Base-by-base conservation (phyloP, 2,113 vertebrate genomes). In the Sialia sialis region DNA sequence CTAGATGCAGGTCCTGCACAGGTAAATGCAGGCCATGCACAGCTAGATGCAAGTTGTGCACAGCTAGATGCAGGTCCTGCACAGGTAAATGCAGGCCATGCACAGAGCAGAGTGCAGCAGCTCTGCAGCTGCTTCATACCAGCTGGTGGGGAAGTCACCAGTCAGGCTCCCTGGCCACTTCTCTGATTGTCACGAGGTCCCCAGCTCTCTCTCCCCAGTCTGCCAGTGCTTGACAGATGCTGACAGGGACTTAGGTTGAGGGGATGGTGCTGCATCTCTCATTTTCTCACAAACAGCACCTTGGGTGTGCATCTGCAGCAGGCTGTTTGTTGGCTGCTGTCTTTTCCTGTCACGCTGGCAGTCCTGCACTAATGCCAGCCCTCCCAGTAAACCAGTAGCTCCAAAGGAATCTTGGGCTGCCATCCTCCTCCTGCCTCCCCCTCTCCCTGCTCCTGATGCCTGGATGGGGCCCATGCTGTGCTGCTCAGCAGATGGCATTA, bases 401-500 rank as follows among this genome's bases (percentile, higher is more conserved):
- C 70, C 39, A 79, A 77, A 38, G 49, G 27, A 91, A 75, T 32
- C 34, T 34, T 60, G 52, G 36, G 25, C 58, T 66, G 70, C 34
- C 82, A 17, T 84, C 69, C 79, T 41, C 49, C n/a, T 72, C 66
- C 74, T 79, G 30, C 30, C 41, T 79, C 36, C 19, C 19, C 34
- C 41, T 80, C 29, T 58, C 72, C 41, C 70, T 43, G 36, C 70
- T 56, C 54, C 59, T 3, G 4, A 16, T 66, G 54, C 63, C 32
- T 23, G 36, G 39, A 25, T 20, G 64, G 46, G 92, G 56, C 58
- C 73, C 44, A 23, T 32, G 69, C 32, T 62, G 41, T 74, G 68
- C 64, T 67, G 87, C 66, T 87, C 78, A 91, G 62, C 58, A 89
- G 66, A 79, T 67, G 78, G 66, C 58, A 25, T 13, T 25, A 27